Percentiles rank a stretch among this genome's conserved stretches.
Evolutionary conservation across 2,113 vertebrate species (phyloP).

Genomic region (Eulemur macaco): DNA sequence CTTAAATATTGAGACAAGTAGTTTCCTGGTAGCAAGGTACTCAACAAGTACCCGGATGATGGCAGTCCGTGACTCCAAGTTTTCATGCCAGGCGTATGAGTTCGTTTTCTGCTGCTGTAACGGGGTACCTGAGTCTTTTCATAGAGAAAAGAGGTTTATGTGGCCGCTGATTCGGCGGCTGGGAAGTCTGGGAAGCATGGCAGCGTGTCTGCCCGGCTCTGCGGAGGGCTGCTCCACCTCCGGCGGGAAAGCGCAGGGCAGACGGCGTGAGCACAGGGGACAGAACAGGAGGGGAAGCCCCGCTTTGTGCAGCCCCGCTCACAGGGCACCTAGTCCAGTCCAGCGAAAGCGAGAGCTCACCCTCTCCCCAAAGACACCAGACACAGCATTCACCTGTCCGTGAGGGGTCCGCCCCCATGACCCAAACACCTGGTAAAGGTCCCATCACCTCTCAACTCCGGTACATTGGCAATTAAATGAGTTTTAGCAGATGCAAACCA

Average conservation of each 20-base stretch:
- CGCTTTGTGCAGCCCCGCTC: background rate
- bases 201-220: background rate
- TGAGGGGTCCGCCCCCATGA: background rate
- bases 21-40: background rate
- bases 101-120: background rate
- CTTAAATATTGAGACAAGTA: accelerated
- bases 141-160: background rate
- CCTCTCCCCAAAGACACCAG: background rate
- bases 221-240: background rate
- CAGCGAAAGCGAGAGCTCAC: background rate
- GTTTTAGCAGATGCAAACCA: background rate
- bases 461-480: background rate
- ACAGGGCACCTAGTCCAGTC: background rate
- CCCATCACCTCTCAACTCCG: background rate
- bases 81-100: background rate
- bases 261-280: background rate
- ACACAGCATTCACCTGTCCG: too few relatives aligned
- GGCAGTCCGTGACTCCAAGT: background rate
- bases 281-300: background rate
- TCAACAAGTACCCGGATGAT: accelerated
- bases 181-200: background rate
- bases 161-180: background rate
- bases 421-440: background rate
- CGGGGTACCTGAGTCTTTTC: background rate
- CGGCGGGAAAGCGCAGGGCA: background rate